These are phyloP conservation scores for Nebria ingens DNA, from an alignment of 1,140 invertebrate genomes.

Conservation along the genomic window DNA sequence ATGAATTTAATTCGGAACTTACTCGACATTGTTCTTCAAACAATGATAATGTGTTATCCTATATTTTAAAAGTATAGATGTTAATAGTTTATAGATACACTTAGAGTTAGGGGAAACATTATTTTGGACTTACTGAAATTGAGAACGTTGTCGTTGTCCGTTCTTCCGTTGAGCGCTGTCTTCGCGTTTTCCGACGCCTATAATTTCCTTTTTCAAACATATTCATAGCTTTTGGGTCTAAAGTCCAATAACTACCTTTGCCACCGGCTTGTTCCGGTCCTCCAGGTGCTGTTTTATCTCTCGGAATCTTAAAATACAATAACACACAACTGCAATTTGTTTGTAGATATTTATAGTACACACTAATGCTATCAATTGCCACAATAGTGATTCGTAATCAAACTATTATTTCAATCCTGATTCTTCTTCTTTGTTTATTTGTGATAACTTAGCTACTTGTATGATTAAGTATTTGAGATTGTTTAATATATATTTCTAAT, in stretches of 20 bases:
- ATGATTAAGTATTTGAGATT: too few species aligned
- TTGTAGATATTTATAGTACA: too few species aligned
- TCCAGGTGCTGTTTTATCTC: constrained; percentile 60
- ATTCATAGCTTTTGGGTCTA: constrained; percentile 72
- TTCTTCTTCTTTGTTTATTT: too few species aligned
- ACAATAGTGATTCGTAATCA: too few species aligned
- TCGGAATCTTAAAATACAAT: constrained; percentile 25
- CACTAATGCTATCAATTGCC: too few species aligned
- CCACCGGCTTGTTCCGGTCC: constrained; percentile 46
- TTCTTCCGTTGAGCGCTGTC: constrained; percentile 28
- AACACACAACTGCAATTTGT: background rate
- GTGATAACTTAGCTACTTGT: too few species aligned
- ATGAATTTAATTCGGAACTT: constrained; percentile 23
- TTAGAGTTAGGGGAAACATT: background rate
- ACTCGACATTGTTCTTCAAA: constrained; percentile 14
- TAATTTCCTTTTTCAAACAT: constrained; percentile 92
- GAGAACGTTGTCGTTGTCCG: constrained; percentile 20
- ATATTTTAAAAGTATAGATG: constrained; percentile 6
- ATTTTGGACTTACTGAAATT: constrained; percentile 10
- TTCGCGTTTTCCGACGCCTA: constrained; percentile 47
- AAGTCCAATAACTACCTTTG: constrained; percentile 80
- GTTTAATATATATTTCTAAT: too few species aligned
- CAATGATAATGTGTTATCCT: constrained; percentile 1
- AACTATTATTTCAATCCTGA: too few species aligned
- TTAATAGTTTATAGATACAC: background rate